phyloP scores from a whole-genome alignment of 2,113 vertebrate species.

The cattle (Bos taurus) region ARS-UCD2.0 NC_037340.1:73331501-73332000 shows the following conservation, averaged over 20 bases:
- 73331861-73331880: conserved; percentile 84
- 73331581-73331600: background rate
- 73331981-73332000: background rate
- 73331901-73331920: background rate
- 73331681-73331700: background rate
- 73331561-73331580: background rate
- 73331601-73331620: background rate
- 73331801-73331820: conserved; percentile 96
- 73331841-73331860: conserved; percentile 88
- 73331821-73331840: conserved; percentile 86
- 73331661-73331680: background rate
- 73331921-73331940: background rate
- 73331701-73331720: background rate
- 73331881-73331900: background rate
- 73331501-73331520: background rate
- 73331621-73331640: background rate
- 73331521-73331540: background rate
- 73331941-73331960: background rate
- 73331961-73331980: background rate
- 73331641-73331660: background rate
- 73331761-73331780: conserved; percentile 88
- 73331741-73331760: conserved; percentile 96
- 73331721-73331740: conserved; percentile 96
- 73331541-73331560: background rate
- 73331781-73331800: conserved; percentile 93